phyloP scores from a whole-genome alignment of 2,113 vertebrate species.

The Myrmecobius fasciatus region DNA sequence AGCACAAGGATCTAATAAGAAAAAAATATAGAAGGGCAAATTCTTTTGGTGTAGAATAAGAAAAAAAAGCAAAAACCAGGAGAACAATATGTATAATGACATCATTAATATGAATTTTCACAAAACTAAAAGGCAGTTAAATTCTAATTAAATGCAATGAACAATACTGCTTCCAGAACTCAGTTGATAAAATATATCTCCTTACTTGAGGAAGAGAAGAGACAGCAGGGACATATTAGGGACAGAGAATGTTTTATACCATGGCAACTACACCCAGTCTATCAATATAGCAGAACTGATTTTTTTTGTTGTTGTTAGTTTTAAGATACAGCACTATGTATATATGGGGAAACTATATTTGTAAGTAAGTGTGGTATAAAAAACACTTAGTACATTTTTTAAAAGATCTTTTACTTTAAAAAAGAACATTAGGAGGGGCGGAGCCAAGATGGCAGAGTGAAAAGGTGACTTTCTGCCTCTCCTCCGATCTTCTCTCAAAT shows the following conservation, averaged over 20 bases:
- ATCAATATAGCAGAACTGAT: not conserved
- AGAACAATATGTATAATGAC: not conserved
- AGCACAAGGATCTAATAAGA: not conserved
- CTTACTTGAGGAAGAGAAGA: not conserved
- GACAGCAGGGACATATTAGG: not conserved
- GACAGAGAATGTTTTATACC: not conserved
- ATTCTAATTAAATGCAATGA: not conserved
- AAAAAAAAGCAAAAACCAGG: not conserved
- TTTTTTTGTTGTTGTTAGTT: not conserved
- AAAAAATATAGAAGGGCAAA: not conserved
- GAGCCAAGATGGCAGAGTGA: too few species aligned
- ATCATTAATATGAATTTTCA: not conserved
- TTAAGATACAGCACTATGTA: not conserved
- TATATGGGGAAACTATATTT: not conserved
- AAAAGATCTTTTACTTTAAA: not conserved
- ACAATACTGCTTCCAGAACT: not conserved
- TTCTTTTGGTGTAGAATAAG: not conserved
- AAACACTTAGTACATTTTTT: not conserved
- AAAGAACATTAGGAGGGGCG: not conserved
- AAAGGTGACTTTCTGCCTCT: too few species aligned
- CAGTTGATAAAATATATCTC: not conserved
- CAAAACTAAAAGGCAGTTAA: not conserved
- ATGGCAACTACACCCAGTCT: not conserved
- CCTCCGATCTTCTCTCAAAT: too few species aligned
- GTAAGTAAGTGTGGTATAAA: not conserved